Evolutionary conservation across 1,140 invertebrate genomes (phyloP).

Genomic region (Doryteuthis pealeii): DNA sequence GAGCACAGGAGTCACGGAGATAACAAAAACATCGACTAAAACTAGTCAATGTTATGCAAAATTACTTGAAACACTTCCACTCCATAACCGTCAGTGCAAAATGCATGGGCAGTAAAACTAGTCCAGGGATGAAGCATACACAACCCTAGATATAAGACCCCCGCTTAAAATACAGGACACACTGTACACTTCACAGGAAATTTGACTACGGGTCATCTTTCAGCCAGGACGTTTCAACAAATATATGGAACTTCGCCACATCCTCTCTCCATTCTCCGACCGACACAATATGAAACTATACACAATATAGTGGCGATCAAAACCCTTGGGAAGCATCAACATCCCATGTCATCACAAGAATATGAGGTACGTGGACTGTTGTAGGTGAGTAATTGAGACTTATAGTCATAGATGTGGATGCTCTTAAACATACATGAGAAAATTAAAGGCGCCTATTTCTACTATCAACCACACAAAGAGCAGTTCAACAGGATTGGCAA

Average conservation of each 20-base stretch:
- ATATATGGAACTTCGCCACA: slow-evolving; percentile 14
- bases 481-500: background rate
- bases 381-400: background rate
- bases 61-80: background rate
- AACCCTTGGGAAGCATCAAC: background rate
- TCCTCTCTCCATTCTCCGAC: background rate
- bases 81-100: background rate
- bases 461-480: background rate
- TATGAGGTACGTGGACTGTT: background rate
- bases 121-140: background rate
- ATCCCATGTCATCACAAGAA: background rate
- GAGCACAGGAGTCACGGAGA: too few species aligned
- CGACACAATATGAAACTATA: background rate
- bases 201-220: slow-evolving; percentile 18
- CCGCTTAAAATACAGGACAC: background rate
- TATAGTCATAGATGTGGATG: background rate
- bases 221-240: slow-evolving; percentile 14
- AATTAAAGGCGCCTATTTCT: background rate
- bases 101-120: too few species aligned
- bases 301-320: background rate
- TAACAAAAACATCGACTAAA: too few species aligned
- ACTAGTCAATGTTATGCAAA: too few species aligned
- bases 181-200: slow-evolving; percentile 1
- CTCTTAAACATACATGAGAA: too few species aligned
- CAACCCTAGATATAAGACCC: background rate